Evolutionary conservation across 2,888 invertebrate species (phyloP), one percentile per base, ranked within the genome.

Genomic region (Acanthacorydalis orientalis): DNA sequence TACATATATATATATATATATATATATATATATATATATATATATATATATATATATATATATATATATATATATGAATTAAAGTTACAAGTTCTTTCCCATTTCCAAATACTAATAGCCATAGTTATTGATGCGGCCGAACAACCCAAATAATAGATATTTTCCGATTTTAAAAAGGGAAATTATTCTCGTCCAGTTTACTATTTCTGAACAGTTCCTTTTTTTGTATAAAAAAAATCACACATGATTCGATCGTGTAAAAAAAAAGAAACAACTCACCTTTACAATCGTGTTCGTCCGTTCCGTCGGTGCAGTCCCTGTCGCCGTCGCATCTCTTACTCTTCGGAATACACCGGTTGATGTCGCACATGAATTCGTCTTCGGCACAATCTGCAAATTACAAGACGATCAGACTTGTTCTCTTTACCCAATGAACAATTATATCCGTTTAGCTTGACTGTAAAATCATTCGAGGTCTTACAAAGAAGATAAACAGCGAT

Each of bases 301-400:
- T 71, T 54, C 67, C 60, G 60, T 80, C 79, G 51, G 67, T 63
- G 62, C 80, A 82, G 56, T 82, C 76, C 52, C 58, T 58, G 45
- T 60, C 57, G 38, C 70, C 67, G 62, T 82, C 72, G 61, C 81
- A 79, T 49, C 71, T 58, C 38, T 59, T 57, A 35, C 55, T 55
- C 43, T 54, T 53, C 39, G 63, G 60, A 48, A 73, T 63, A 57
- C 72, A 71, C 52, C 61, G 59, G 39, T 65, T 65, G 59, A 65
- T 68, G 38, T 57, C 60, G 57, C 75, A 75, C 38, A 60, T 60
- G 53, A 71, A 63, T 55, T 73, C 63, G 50, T 64, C 58, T 11
- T 57, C 51, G 9, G 54, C 52, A 57, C 70, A 67, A 33, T 51
- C 60, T 60, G 53, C 46, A 23, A 51, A 44, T 31, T 14, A 45